phyloP scores from a whole-genome alignment of 2,888 invertebrate genomes.

The Liodrosophila aerea region DNA sequence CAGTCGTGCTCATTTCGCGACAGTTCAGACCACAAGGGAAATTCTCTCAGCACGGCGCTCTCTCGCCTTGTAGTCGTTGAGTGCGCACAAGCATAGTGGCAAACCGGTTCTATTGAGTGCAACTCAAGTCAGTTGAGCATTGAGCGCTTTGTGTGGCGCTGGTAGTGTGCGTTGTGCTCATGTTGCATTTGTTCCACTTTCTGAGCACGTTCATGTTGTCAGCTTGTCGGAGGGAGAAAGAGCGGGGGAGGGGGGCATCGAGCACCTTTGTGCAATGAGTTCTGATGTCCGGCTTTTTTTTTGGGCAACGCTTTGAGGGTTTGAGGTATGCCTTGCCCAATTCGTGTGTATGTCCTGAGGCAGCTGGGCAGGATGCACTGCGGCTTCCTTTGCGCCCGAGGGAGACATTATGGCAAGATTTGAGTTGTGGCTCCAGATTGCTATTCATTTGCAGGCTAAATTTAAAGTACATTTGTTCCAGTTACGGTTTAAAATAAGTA shows the following conservation, averaged over 20 bases:
- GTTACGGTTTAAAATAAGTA: no score
- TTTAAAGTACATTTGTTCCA: no score
- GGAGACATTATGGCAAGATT: slow-evolving; percentile 68
- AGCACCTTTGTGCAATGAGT: slow-evolving; percentile 61
- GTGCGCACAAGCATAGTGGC: slow-evolving; percentile 37
- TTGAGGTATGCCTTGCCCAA: slow-evolving; percentile 52
- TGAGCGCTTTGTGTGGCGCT: not conserved
- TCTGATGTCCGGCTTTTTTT: slow-evolving; percentile 48
- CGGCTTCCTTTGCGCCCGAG: slow-evolving; percentile 50
- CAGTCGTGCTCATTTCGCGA: slow-evolving; percentile 17
- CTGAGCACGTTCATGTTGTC: slow-evolving; percentile 52
- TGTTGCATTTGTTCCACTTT: slow-evolving; percentile 65
- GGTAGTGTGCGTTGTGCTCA: slow-evolving; percentile 1
- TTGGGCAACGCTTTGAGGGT: slow-evolving; percentile 37
- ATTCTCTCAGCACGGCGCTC: slow-evolving; percentile 25
- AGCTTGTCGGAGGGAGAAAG: no score
- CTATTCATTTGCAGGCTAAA: slow-evolving; percentile 4
- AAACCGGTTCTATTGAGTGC: slow-evolving; percentile 40
- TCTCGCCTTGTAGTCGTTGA: slow-evolving; percentile 21
- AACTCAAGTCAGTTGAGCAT: slow-evolving; percentile 11
- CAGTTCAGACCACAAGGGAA: slow-evolving; percentile 22
- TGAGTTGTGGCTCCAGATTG: slow-evolving; percentile 26
- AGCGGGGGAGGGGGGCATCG: no score
- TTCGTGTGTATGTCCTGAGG: slow-evolving; percentile 24
- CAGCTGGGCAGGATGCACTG: slow-evolving; percentile 48